Evolutionary conservation across 2,113 vertebrate species (phyloP).

Genomic region (Burhinus oedicnemus): DNA sequence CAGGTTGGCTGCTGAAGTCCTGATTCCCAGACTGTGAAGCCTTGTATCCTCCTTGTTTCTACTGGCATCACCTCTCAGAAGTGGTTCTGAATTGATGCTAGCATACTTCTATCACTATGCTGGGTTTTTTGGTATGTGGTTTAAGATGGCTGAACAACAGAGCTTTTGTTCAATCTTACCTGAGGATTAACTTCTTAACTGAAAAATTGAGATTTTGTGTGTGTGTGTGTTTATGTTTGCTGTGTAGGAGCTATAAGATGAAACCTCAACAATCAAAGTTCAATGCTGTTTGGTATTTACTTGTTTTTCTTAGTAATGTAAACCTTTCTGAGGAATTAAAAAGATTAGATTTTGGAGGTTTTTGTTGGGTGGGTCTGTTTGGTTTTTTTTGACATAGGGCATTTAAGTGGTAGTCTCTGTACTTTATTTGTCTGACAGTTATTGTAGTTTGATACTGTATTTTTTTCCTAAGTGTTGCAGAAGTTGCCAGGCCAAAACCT

Average conservation of each 20-base stretch:
- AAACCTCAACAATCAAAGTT: neutral
- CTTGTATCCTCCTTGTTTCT: neutral
- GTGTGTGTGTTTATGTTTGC: neutral
- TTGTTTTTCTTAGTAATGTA: neutral
- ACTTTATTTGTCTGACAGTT: neutral
- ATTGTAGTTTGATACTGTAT: neutral
- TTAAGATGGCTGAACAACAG: neutral
- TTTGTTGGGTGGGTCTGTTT: neutral
- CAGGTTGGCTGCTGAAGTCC: neutral
- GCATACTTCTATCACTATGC: neutral
- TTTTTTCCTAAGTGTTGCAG: neutral
- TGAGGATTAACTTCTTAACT: neutral
- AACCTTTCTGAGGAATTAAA: neutral
- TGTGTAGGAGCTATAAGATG: neutral
- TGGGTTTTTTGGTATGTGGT: neutral
- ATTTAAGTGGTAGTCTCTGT: neutral
- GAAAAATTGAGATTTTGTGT: neutral
- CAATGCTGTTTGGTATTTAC: neutral
- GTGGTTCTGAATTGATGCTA: neutral
- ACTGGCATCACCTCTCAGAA: neutral
- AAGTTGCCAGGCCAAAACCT: neutral
- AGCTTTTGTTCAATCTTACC: neutral
- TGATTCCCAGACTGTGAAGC: neutral
- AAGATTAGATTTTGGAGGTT: neutral
- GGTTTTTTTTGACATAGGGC: neutral